Evolutionary conservation across 2,888 invertebrate species (phyloP), one percentile per base, ranked within the genome.

Genomic region (Aproaerema taeniolella): DNA sequence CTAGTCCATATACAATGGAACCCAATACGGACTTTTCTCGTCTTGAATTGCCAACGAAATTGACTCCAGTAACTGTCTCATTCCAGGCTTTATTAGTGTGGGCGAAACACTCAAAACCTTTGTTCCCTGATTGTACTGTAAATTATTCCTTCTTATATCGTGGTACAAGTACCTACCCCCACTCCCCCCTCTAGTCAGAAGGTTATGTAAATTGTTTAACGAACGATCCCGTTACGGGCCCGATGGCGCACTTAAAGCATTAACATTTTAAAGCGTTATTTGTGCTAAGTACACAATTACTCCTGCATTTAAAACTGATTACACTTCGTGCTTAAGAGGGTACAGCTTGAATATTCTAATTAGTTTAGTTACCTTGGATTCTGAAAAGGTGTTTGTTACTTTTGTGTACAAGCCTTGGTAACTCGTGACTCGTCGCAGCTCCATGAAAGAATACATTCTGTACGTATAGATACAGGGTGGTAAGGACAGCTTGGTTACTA

Each of bases 161-260:
- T 30, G 39, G 42, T 41, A 36, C 42, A 46, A 45, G 29, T 41
- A 32, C 39, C 28, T 10, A 10, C 36, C 31, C 33, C 39, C 32
- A 16, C 30, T 41, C 38, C 42, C 14, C 47, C 39, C 47, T 45
- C 46, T 46, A 52, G 56, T 53, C 59, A 50, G 58, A 63, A 65
- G 64, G 68, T 69, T 76, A 77, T 76, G 77, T 76, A 76, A 79
- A 81, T 78, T 74, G 77, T 76, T 76, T 70, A 73, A 75, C 70
- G 64, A 74, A 73, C 66, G 67, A 51, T 61, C 58, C 67, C 64
- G 63, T 70, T 67, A 61, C 64, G 51, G 52, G 53, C 60, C 64
- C 70, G 60, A 74, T 66, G 69, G 71, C 67, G 69, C 73, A 76
- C 76, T 79, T 71, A 68, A 67, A 53, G 60, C 71, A 76, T 77